A percentile compares a stretch with the other conserved stretches of the same genome.
These are phyloP conservation scores for Athetis lepigone DNA, from an alignment of 2,888 invertebrate genomes.

Conservation along the genomic window DNA sequence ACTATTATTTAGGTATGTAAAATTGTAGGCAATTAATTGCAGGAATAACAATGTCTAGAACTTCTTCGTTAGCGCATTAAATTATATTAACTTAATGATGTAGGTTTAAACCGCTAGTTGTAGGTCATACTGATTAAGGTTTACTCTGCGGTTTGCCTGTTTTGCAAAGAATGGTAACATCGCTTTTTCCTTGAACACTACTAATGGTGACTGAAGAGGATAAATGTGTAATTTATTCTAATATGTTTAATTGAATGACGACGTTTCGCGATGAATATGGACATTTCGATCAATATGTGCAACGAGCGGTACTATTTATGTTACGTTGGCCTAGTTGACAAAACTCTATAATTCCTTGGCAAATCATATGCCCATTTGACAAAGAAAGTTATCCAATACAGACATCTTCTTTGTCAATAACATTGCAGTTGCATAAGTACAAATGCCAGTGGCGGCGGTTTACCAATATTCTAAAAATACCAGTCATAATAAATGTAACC, in stretches of 20 bases:
- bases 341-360: slow-evolving; percentile 2
- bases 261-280: slow-evolving; percentile 39
- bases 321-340: neutral
- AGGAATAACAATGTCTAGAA: slow-evolving; percentile 40
- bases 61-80: slow-evolving; percentile 29
- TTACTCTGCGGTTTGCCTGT: slow-evolving; percentile 82
- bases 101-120: slow-evolving; percentile 36
- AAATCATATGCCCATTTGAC: slow-evolving; percentile 3
- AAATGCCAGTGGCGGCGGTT: neutral
- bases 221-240: slow-evolving; percentile 61
- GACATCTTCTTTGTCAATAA: neutral
- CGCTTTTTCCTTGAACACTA: slow-evolving; percentile 63
- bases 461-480: slow-evolving; percentile 10
- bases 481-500: neutral
- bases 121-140: slow-evolving; percentile 57
- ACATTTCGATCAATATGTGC: slow-evolving; percentile 20
- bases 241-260: slow-evolving; percentile 60
- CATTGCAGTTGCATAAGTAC: neutral
- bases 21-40: slow-evolving; percentile 14
- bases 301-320: slow-evolving; percentile 23
- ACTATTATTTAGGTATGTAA: slow-evolving; percentile 11
- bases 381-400: neutral
- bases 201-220: slow-evolving; percentile 67
- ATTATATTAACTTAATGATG: slow-evolving; percentile 55
- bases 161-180: slow-evolving; percentile 70